Base-by-base conservation (phyloP, 2,888 invertebrate genomes). In the Noctuana brunneofusca region DNA sequence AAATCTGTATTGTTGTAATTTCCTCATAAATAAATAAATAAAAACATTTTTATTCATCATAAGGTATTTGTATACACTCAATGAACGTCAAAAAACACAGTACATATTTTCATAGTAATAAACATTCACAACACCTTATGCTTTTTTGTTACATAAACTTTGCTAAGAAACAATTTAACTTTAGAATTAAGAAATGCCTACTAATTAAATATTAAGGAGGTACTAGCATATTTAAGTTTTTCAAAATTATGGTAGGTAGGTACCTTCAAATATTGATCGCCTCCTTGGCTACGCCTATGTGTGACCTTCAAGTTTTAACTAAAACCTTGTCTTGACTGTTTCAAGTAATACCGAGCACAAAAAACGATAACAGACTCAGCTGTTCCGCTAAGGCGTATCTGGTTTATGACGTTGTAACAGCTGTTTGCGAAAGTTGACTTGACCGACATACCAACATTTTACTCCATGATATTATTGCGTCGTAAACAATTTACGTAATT, bases 381-480 rank as follows among this genome's bases (percentile, higher is more conserved):
- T 86, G 86, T 81, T 81, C 64, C 65, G 68, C 65, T 69, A 68
- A 79, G 75, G 75, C 58, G 16, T 48, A 49, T 54, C 48, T 24
- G 6, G 48, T 48, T 48, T 74, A 80, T 87, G 84, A 86, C 86
- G 83, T 80, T 76, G 71, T 78, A 84, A 85, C 88, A 88, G 87
- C 88, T 89, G 89, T 83, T 75, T 72, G 71, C 74, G 83, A 88
- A 87, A 87, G 85, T 86, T 77, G 86, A 60, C 78, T 86, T 77
- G 86, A 60, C 78, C 73, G 76, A 75, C 14, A 65, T 60, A 48
- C 43, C 12, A 60, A 38, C 52, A 58, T 46, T 43, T 43, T 53
- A 43, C 30, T 30, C 52, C 46, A 20, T 41, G 43, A 20, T 3
- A 32, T 24, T 54, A 60, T 35, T 60, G 54, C 60, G 54, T 54